Percentiles rank a stretch among this genome's conserved stretches.
phyloP scores from a whole-genome alignment of 2,113 vertebrate species.

The Empidonax alnorum region DNA sequence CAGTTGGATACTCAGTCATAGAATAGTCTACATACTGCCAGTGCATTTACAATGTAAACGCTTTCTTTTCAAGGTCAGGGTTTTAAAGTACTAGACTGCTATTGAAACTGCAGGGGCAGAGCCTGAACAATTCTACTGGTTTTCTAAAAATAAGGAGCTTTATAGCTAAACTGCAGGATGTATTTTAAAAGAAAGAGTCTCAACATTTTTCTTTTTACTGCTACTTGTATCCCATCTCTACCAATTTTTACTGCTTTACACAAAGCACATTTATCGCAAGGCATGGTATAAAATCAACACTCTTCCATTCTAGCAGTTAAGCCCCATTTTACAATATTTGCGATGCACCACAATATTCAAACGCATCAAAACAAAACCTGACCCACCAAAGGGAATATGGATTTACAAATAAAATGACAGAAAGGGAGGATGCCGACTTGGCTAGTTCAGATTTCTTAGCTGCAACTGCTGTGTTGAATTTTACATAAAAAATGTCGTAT shows the following conservation, averaged over 20 bases:
- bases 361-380: neutral
- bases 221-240: constrained; percentile 53
- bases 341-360: constrained; percentile 3
- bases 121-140: constrained; percentile 60
- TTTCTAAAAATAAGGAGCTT: constrained; percentile 73
- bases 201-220: constrained; percentile 56
- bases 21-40: constrained; percentile 56
- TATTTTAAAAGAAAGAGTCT: constrained; percentile 64
- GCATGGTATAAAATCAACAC: constrained; percentile 30
- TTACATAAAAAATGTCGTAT: neutral
- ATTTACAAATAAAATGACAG: neutral
- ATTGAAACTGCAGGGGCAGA: constrained; percentile 72
- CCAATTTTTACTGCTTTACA: constrained; percentile 39
- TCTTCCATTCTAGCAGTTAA: neutral
- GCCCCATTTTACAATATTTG: neutral
- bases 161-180: constrained; percentile 69
- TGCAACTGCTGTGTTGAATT: neutral
- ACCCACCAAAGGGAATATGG: neutral
- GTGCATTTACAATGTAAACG: constrained; percentile 67
- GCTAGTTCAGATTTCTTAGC: neutral
- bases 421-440: neutral
- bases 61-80: constrained; percentile 72
- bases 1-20: constrained; percentile 28
- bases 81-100: constrained; percentile 70
- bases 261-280: constrained; percentile 8